Evolutionary conservation across 2,113 vertebrate genomes (phyloP), one percentile per base, ranked within the genome.

Genomic region (Lipotes vexillifer): DNA sequence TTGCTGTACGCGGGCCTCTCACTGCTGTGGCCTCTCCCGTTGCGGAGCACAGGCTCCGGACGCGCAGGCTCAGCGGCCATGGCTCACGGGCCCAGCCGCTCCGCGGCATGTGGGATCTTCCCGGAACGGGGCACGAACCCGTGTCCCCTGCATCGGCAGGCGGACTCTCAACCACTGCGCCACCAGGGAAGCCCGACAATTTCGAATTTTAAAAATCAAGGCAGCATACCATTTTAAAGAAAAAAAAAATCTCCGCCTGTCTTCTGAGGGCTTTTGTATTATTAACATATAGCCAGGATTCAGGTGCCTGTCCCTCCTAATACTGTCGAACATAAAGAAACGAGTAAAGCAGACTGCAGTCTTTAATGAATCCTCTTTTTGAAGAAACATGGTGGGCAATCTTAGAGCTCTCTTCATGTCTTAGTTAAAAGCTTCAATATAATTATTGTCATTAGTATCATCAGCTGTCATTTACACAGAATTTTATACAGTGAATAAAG

Each of bases 281-380:
- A 71, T 49, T 71, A 78, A 74, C 25, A 14, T 25, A 49, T 4
- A 83, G 25, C 25, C 46, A 74, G 44, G 57, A 82, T 36, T 61
- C 29, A 55, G 46, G 46, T 1, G 9, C 57, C 85, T 77, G 7
- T 75, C 80, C 82, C 55, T 94, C 49, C n/a, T 88, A 86, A 27
- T 57, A 93, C 21, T 80, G 57, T 72, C 44, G 46, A 68, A 77
- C 27, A 59, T 66, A 83, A 92, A 93, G 31, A 82, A 94, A 88
- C 41, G 55, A 85, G 77, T 8, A 65, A 72, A 81, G 12, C 36
- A 38, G 20, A 69, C 7, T 31, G 33, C 4, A 38, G 57, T 44
- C 93, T 86, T 93, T 83, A 97, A 41, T 92, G n/a, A 93, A 31
- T 77, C 25, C 10, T 27, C 68, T 71, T 97, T 96, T 59, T 65